Conservation (phyloP, 2,113 vertebrate species). For the Passer domesticus region DNA sequence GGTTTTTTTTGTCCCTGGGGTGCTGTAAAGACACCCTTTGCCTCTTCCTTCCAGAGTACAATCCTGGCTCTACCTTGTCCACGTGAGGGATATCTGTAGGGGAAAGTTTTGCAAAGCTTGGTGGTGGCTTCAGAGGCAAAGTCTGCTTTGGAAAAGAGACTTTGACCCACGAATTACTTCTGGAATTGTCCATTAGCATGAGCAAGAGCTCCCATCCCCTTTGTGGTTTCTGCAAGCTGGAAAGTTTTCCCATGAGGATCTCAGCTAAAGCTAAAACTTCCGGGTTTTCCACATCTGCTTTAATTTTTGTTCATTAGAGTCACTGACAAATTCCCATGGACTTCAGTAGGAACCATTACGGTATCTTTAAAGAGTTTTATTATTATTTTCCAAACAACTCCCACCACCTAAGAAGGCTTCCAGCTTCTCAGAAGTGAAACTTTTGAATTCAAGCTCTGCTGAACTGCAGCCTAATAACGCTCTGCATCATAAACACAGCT, state of each 20-base stretch:
- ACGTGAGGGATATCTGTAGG: neutral
- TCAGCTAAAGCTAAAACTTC: neutral
- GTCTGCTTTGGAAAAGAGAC: neutral
- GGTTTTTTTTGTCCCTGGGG: neutral
- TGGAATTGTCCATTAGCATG: neutral
- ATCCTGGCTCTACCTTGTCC: neutral
- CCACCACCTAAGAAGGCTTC: neutral
- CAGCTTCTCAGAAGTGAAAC: neutral
- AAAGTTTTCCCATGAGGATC: neutral
- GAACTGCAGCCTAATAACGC: neutral
- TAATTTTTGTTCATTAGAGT: neutral
- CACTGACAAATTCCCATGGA: neutral
- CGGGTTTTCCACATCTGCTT: neutral
- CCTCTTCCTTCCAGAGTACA: neutral
- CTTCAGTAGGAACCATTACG: neutral
- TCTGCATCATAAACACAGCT: rapidly evolving
- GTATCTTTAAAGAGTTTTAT: neutral
- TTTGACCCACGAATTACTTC: neutral
- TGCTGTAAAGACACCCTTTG: neutral
- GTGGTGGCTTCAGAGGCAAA: neutral
- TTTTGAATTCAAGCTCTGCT: neutral
- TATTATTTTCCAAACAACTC: neutral
- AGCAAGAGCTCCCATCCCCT: neutral
- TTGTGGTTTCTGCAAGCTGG: neutral
- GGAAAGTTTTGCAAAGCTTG: neutral